Conservation (phyloP, 2,113 vertebrate genomes). For the Rhinolophus ferrumequinum region DNA sequence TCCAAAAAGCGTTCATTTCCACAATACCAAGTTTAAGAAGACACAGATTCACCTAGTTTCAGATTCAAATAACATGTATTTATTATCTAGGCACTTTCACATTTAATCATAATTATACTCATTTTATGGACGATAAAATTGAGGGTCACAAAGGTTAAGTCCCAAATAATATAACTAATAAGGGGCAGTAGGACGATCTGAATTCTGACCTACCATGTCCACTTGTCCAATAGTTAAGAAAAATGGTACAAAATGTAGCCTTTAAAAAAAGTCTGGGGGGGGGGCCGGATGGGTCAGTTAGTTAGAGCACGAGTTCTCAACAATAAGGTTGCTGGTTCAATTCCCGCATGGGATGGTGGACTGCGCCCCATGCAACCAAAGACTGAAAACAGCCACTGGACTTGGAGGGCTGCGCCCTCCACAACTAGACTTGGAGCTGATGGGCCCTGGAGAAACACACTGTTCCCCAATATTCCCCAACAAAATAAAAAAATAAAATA, state of each 20-base stretch:
- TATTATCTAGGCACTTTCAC: background rate
- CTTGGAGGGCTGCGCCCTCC: no score
- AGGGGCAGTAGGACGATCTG: background rate
- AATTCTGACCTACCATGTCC: background rate
- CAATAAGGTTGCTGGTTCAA: no score
- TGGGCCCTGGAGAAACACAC: no score
- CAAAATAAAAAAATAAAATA: no score
- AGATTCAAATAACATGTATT: conserved; percentile 17
- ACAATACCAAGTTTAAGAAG: conserved; percentile 25
- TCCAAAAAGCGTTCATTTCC: background rate
- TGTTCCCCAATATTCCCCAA: no score
- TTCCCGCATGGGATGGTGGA: no score
- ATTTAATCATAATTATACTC: conserved; percentile 29
- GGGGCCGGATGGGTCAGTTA: no score
- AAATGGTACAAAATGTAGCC: background rate
- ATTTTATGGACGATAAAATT: background rate
- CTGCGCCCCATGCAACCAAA: no score
- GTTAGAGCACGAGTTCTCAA: no score
- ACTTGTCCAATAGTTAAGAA: background rate
- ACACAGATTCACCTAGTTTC: background rate
- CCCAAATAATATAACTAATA: background rate
- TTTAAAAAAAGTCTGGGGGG: no score
- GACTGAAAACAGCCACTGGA: no score
- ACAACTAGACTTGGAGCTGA: no score
- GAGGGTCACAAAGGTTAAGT: conserved; percentile 32